Evolutionary conservation across 1,140 invertebrate species (phyloP), one percentile per base, ranked within the genome.

Genomic region (Drosophila nigrodunni): DNA sequence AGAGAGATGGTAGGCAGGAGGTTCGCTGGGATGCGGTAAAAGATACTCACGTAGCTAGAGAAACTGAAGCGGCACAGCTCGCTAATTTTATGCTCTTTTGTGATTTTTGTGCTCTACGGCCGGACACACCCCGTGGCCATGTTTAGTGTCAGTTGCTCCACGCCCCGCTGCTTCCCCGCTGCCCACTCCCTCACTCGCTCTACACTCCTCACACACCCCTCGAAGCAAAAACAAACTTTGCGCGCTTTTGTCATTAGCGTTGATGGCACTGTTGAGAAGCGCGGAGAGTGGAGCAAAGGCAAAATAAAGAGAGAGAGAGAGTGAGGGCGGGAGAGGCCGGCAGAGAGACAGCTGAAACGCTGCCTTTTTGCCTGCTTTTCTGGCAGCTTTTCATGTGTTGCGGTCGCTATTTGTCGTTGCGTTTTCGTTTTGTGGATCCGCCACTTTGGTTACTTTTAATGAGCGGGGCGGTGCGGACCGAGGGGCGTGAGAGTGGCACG

Each of bases 81-180:
- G 80, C 83, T 87, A 87, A 87, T 87, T 87, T 87, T 88, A 88
- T 89, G 83, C 83, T 83, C 83, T 89, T 87, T 87, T 87, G 83
- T 87, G 83, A 88, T 87, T 87, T 88, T 77, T 83, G 74, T 80
- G 77, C 80, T 79, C 44, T 68, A 30, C 46, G 34, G 73, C 68
- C 60, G 85, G 83, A 88, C 83, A 87, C 83, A 83, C 83, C 83
- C 83, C 55, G 67, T 83, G 85, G 83, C 77, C 80, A 80, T 83
- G 85, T 89, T 87, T 87, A 89, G 83, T 80, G 80, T 61, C 85
- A 67, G 62, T 41, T 50, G 65, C 54, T 59, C 71, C 65, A 57
- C 78, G 52, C 80, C 35, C 72, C 35, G 13, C 58, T 49, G 37
- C 69, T 61, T 65, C 65, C 77, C 60, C 59, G 25, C 2, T 4